Percentiles rank a stretch among this genome's conserved stretches.
phyloP scores from a whole-genome alignment of 2,113 vertebrate genomes.

The Nesoenas mayeri region DNA sequence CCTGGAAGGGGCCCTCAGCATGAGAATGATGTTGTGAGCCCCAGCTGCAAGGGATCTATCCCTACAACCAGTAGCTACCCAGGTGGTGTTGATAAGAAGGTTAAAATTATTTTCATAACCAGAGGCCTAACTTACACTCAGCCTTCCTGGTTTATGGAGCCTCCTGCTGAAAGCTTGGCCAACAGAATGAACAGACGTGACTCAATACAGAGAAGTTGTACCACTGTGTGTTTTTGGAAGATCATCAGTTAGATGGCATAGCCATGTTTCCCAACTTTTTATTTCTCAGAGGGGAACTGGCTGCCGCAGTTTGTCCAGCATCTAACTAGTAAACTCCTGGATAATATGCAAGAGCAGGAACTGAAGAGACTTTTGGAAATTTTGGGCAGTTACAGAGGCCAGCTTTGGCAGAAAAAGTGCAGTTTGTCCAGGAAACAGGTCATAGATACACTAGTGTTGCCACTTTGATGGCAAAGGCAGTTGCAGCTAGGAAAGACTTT shows the following conservation, averaged over 20 bases:
- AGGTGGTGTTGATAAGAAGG: background rate
- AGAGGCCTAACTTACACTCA: background rate
- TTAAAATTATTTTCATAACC: background rate
- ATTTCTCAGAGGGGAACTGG: background rate
- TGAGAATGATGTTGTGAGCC: rapidly evolving
- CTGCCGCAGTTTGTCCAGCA: background rate
- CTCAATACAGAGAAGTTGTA: background rate
- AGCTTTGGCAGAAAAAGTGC: background rate
- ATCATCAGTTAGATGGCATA: background rate
- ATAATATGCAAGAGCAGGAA: background rate
- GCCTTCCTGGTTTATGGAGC: background rate
- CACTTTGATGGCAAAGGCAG: background rate
- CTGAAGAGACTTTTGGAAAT: background rate
- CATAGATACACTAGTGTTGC: background rate
- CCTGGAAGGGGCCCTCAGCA: background rate
- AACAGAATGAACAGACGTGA: background rate
- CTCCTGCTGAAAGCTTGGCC: background rate
- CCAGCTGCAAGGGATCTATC: background rate
- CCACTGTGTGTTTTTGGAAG: background rate
- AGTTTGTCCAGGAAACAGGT: background rate
- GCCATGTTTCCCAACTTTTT: background rate
- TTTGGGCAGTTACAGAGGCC: background rate
- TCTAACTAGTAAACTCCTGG: background rate
- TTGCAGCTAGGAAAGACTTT: background rate
- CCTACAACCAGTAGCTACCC: background rate